A percentile compares a stretch with the other conserved stretches of the same genome.
These are phyloP conservation scores for Uropsilus gracilis DNA, from an alignment of 2,113 vertebrate species.

Conservation along the genomic window DNA sequence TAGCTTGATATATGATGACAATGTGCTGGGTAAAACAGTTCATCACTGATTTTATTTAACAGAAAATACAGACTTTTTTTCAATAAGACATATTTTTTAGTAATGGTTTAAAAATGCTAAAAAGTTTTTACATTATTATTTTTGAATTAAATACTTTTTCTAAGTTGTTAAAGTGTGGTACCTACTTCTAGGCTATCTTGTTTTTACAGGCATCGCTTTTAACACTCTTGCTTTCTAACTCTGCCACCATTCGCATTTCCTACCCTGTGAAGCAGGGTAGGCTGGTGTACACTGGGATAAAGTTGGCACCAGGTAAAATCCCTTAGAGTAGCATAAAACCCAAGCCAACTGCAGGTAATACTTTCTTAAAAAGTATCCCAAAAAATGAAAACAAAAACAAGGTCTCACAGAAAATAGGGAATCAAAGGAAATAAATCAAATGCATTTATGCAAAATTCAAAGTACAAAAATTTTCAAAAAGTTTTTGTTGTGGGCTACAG, in stretches of 20 bases:
- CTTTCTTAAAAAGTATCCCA: neutral
- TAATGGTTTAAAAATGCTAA: neutral
- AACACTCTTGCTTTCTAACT: neutral
- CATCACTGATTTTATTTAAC: neutral
- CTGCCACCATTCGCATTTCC: neutral
- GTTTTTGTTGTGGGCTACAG: neutral
- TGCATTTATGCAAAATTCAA: neutral
- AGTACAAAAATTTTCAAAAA: neutral
- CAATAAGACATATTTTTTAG: neutral
- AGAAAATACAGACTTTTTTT: neutral
- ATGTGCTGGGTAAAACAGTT: neutral
- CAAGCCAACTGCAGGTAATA: neutral
- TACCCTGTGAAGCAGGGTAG: neutral
- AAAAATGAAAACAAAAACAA: neutral
- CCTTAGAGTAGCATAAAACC: neutral
- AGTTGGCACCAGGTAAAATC: neutral
- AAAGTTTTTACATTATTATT: constrained; percentile 2
- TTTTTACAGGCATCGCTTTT: neutral
- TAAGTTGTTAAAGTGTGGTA: neutral
- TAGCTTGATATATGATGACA: neutral
- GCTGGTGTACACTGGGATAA: neutral
- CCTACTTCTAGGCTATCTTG: neutral
- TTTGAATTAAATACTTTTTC: neutral
- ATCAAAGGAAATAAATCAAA: neutral
- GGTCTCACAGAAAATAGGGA: neutral